Evolutionary conservation across 1,140 invertebrate genomes (phyloP).

Genomic region (Elysia chlorotica): DNA sequence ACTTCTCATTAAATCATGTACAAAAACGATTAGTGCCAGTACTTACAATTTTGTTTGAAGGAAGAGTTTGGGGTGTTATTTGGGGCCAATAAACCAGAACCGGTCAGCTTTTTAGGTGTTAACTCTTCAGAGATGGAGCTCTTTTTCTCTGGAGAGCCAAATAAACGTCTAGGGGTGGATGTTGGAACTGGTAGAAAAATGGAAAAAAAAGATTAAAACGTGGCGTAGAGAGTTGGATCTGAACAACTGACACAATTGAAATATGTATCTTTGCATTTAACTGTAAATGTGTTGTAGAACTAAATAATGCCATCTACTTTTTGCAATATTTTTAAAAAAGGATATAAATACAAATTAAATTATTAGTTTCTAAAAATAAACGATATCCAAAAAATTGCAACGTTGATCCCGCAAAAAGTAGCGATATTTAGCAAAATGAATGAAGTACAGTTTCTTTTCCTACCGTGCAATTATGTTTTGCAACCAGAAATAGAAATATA

Average conservation of each 20-base stretch:
- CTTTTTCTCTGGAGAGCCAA: not conserved
- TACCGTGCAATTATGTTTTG: not conserved
- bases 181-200: not conserved
- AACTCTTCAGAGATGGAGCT: not conserved
- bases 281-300: too few species aligned
- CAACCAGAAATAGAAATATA: not conserved
- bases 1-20: not conserved
- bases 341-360: not conserved
- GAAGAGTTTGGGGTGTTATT: not conserved
- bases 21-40: not conserved
- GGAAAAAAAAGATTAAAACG: not conserved
- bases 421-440: too few species aligned
- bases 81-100: not conserved
- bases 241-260: not conserved
- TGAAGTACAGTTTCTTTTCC: too few species aligned
- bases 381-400: not conserved
- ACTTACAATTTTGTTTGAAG: not conserved
- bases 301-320: too few species aligned
- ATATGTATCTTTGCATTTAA: not conserved
- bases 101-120: not conserved
- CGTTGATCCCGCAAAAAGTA: too few species aligned
- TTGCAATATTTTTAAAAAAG: too few species aligned
- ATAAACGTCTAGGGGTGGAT: constrained; percentile 9
- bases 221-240: not conserved
- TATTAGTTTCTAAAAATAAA: not conserved